Percentiles rank a stretch among this genome's conserved stretches.
phyloP scores from a whole-genome alignment of 2,113 vertebrate species.

The Scytalopus superciliaris region DNA sequence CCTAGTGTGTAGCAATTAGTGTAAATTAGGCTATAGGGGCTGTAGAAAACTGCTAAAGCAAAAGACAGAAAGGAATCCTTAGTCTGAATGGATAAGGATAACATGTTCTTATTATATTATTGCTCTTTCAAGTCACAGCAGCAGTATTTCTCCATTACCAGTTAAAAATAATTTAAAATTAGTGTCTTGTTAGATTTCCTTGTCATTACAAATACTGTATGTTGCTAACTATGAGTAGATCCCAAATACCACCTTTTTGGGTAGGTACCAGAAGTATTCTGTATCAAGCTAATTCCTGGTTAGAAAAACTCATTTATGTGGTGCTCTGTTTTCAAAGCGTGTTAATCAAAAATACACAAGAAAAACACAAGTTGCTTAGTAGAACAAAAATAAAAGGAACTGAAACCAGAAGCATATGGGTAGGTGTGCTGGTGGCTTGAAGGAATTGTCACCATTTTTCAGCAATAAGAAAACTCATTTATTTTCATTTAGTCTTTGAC shows the following conservation, averaged over 20 bases:
- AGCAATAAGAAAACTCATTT: neutral
- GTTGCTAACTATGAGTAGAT: neutral
- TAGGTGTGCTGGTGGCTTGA: neutral
- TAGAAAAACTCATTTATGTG: neutral
- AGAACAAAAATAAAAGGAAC: neutral
- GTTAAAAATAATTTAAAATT: neutral
- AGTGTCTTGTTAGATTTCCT: neutral
- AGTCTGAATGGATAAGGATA: neutral
- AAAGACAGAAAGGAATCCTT: neutral
- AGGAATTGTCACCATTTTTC: neutral
- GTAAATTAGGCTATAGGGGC: neutral
- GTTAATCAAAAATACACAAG: neutral
- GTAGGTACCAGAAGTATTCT: neutral
- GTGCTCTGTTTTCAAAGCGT: neutral
- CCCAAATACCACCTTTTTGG: fast-evolving
- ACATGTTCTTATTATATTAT: neutral
- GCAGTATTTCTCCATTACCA: neutral
- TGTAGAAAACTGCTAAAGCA: neutral
- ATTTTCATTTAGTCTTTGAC: neutral
- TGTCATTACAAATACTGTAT: neutral
- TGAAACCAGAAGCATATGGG: fast-evolving
- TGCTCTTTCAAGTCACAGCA: neutral
- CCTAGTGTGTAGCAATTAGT: neutral
- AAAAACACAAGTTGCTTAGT: neutral
- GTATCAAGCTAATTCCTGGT: neutral